Evolutionary conservation across 2,888 invertebrate species (phyloP), one percentile per base, ranked within the genome.

Genomic region (Oxycera nigricornis): DNA sequence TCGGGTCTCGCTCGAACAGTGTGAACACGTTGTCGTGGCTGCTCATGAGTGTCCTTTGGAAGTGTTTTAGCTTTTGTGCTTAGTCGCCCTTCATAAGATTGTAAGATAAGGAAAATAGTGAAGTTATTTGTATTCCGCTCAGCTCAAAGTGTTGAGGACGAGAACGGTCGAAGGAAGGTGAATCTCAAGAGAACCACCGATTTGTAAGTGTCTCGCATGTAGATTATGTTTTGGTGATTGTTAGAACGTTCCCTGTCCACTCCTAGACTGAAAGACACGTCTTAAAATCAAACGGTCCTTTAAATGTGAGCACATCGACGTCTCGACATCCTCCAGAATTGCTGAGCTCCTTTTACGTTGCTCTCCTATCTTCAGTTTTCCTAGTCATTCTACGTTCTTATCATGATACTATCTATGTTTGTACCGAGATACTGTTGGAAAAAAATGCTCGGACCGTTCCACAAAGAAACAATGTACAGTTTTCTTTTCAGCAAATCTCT

Each of bases 1-100:
- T 52, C 70, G 20, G 70, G 70, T 22, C 24, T 31, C n/a, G 31
- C 46, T 52, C 20, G 52, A 52, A 65, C 35, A 39, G 65, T 65
- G 39, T 41, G 9, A 65, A 11, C 39, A 39, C 65, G 24, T 17
- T 65, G 20, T 39, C 35, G 41, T n/a, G 11, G 11, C 20, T 30
- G 65, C 41, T 41, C 41, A 26, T 26, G 30, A 24, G 65, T 65
- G 65, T 35, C n/a, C 39, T 39, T 39, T 65, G 20, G 24, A 65
- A 14, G 9, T 35, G 62, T 62, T 3, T 65, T 30, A 41, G 61
- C 35, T 35, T 17, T 0, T 65, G 65, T 65, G 65, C 22, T 17
- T 65, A 41, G 55, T 55, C 24, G 55, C 41, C 24, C 14, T 65
- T 65, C 24, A 9, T 9, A 30, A 65, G 41, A 65, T 41, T 41